Evolutionary conservation across 2,888 invertebrate species (phyloP).

Genomic region (Epistrophe grossulariae): DNA sequence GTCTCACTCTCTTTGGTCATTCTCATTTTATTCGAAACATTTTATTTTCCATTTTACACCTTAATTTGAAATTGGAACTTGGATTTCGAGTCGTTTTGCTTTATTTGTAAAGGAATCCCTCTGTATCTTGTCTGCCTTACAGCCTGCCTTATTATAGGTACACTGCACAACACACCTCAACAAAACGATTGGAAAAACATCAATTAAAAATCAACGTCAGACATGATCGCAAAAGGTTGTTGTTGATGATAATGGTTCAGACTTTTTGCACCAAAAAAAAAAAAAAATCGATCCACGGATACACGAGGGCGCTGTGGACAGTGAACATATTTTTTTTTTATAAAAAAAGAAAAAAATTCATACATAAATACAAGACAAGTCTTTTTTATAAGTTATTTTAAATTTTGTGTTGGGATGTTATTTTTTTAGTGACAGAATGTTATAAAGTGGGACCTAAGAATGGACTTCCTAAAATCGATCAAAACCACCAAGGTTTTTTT

Average conservation of each 20-base stretch:
- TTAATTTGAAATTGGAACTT: slow-evolving; percentile 64
- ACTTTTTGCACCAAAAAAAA: slow-evolving; percentile 31
- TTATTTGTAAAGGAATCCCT: slow-evolving; percentile 17
- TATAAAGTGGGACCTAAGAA: slow-evolving; percentile 65
- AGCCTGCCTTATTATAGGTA: not conserved
- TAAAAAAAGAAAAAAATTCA: slow-evolving; percentile 8
- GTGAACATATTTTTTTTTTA: not conserved
- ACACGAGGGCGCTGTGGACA: slow-evolving; percentile 15
- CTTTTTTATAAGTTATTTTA: slow-evolving; percentile 6
- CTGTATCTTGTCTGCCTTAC: not conserved
- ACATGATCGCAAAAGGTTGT: slow-evolving; percentile 80
- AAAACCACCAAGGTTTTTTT: slow-evolving; percentile 38
- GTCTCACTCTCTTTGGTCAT: slow-evolving; percentile 47
- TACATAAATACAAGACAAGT: not conserved
- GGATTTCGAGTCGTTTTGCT: slow-evolving; percentile 6
- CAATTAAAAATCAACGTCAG: slow-evolving; percentile 84
- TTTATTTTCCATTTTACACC: slow-evolving; percentile 72
- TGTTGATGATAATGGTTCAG: slow-evolving; percentile 73
- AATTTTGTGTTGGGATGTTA: slow-evolving; percentile 38
- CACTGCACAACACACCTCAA: slow-evolving; percentile 35
- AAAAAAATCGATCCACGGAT: slow-evolving; percentile 4
- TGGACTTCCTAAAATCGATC: slow-evolving; percentile 74
- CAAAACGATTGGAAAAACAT: slow-evolving; percentile 79
- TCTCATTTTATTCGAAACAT: slow-evolving; percentile 55
- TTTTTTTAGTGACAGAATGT: slow-evolving; percentile 65